Evolutionary conservation across 2,888 invertebrate species (phyloP).

Genomic region (Sinotaia quadrata): DNA sequence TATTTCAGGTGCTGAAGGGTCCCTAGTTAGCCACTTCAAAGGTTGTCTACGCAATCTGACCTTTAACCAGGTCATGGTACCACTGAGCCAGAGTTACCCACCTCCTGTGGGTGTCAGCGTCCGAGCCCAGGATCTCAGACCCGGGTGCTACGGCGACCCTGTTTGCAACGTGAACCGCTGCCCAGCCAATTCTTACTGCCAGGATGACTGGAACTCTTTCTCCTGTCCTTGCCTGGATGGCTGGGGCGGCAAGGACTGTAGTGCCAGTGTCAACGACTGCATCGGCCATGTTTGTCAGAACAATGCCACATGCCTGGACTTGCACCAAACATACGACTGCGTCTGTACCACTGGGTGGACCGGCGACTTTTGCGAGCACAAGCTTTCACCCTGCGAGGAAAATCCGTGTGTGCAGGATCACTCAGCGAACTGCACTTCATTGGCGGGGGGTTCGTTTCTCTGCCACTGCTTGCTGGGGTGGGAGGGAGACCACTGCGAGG

Average conservation of each 20-base stretch:
- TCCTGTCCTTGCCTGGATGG: conserved; percentile 60
- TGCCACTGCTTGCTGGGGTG: conserved; percentile 62
- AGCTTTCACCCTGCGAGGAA: conserved; percentile 48
- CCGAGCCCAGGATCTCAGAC: conserved; percentile 33
- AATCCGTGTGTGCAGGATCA: conserved; percentile 52
- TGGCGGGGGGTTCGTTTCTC: conserved; percentile 46
- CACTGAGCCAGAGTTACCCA: conserved; percentile 22
- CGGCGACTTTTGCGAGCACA: conserved; percentile 50
- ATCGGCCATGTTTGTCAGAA: conserved; percentile 43
- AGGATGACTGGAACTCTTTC: conserved; percentile 59
- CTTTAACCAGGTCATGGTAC: conserved; percentile 50
- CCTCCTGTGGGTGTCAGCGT: conserved; percentile 37
- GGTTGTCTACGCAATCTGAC: conserved; percentile 61
- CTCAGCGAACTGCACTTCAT: conserved; percentile 45
- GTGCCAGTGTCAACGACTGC: conserved; percentile 58
- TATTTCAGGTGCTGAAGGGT: conserved; percentile 49
- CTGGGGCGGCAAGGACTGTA: conserved; percentile 61
- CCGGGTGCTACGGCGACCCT: conserved; percentile 57
- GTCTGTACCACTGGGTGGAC: conserved; percentile 49
- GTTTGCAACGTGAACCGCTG: conserved; percentile 59
- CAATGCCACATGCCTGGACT: conserved; percentile 53
- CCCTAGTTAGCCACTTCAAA: conserved; percentile 55
- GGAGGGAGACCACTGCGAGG: conserved; percentile 52
- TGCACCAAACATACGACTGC: conserved; percentile 53
- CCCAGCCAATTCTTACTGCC: conserved; percentile 55